phyloP scores from a whole-genome alignment of 2,888 invertebrate species.

The Lithosia quadra region DNA sequence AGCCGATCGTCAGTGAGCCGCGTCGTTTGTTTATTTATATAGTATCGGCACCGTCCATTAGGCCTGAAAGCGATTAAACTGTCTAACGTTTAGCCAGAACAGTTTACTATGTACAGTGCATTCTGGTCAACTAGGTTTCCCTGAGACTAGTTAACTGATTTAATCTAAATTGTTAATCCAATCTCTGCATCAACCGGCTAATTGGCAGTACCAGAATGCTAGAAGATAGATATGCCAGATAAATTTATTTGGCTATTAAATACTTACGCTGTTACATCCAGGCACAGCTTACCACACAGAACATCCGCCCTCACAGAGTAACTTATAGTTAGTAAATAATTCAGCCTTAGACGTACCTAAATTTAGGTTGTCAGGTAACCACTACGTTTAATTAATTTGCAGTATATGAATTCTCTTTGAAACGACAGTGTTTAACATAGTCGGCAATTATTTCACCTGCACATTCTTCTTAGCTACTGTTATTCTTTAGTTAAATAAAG shows the following conservation, averaged over 20 bases:
- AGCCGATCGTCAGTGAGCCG: conserved; percentile 42
- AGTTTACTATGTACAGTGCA: conserved; percentile 53
- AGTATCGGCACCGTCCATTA: conserved; percentile 62
- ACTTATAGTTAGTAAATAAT: conserved; percentile 39
- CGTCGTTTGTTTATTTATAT: conserved; percentile 62
- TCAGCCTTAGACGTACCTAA: conserved; percentile 27
- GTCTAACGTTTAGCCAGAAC: conserved; percentile 54
- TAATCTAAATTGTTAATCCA: conserved; percentile 81
- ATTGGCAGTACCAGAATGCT: conserved; percentile 72
- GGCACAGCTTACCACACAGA: conserved; percentile 30
- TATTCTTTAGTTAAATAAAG: neutral
- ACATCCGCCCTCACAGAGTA: conserved; percentile 20
- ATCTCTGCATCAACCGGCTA: conserved; percentile 70
- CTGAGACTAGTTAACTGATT: conserved; percentile 65
- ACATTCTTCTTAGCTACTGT: neutral
- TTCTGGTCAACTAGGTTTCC: conserved; percentile 39
- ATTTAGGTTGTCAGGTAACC: conserved; percentile 26
- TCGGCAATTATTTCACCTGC: neutral
- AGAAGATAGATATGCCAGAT: conserved; percentile 53
- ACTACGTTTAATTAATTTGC: conserved; percentile 34
- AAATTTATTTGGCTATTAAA: conserved; percentile 74
- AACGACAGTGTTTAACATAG: conserved; percentile 25
- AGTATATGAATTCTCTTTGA: conserved; percentile 23
- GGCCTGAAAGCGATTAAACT: conserved; percentile 68
- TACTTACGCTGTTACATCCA: conserved; percentile 34